phyloP scores from a whole-genome alignment of 2,113 vertebrate genomes.

The Malurus elegans region DNA sequence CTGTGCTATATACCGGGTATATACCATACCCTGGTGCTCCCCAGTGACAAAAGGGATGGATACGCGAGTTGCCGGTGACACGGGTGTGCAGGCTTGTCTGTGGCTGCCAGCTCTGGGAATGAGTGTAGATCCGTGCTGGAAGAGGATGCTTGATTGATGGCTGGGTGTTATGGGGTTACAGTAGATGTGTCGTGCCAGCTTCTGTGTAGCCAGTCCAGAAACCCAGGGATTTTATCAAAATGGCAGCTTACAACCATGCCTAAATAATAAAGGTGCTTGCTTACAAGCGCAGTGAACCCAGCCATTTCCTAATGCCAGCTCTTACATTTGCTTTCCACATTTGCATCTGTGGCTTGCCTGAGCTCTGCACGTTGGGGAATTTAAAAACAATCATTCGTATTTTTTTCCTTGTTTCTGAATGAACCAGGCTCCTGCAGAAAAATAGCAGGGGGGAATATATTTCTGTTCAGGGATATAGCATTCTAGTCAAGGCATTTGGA shows the following conservation, averaged over 20 bases:
- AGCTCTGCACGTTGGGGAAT: neutral
- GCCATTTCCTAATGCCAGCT: neutral
- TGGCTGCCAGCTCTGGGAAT: neutral
- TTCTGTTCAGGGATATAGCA: conserved; percentile 14
- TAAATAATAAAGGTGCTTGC: neutral
- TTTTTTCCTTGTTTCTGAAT: conserved; percentile 16
- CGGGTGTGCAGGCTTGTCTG: neutral
- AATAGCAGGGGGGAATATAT: conserved; percentile 50
- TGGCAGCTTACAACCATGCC: neutral
- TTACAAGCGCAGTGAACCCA: neutral
- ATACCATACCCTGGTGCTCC: neutral
- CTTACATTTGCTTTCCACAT: neutral
- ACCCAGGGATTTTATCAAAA: neutral
- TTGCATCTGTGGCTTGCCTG: conserved; percentile 37
- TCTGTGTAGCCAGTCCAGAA: neutral
- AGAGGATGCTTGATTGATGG: neutral
- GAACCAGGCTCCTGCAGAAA: conserved; percentile 30
- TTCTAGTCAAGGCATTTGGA: conserved; percentile 20
- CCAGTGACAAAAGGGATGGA: rapidly evolving
- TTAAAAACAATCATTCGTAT: conserved; percentile 19
- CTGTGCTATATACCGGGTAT: neutral
- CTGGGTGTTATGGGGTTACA: neutral
- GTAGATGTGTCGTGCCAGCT: neutral
- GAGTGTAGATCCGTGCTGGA: neutral
- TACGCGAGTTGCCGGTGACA: neutral